Evolutionary conservation across 2,797 vertebrate genomes (phyloP).

Genomic region (Phrynocephalus forsythii): DNA sequence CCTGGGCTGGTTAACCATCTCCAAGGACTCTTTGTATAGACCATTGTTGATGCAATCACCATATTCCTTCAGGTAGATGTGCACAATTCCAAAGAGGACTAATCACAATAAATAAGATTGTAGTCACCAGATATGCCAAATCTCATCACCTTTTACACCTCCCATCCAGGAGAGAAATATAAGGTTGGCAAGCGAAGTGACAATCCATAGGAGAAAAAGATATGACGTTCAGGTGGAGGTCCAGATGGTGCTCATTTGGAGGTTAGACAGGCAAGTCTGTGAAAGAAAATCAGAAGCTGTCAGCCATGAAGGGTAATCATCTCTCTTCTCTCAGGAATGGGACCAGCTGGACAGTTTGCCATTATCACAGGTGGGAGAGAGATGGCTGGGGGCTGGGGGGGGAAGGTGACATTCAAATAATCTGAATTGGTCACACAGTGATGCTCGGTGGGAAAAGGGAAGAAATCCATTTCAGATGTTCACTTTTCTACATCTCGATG

Average conservation of each 20-base stretch:
- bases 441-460: conserved; percentile 2
- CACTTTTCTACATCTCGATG: not conserved
- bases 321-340: conserved; percentile 32
- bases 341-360: conserved; percentile 26
- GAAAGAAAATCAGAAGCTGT: conserved; percentile 1
- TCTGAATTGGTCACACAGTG: conserved; percentile 24
- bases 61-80: conserved; percentile 15
- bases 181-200: conserved; percentile 67
- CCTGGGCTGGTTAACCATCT: not conserved
- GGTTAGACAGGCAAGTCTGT: conserved; percentile 61
- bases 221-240: conserved; percentile 73
- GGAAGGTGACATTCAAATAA: conserved; percentile 51
- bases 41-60: conserved; percentile 17
- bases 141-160: conserved; percentile 55
- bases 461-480: conserved; percentile 24
- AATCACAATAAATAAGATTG: conserved; percentile 57
- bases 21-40: conserved; percentile 14
- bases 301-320: conserved; percentile 68
- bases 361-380: conserved; percentile 52
- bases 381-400: conserved; percentile 25
- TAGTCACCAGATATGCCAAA: conserved; percentile 64
- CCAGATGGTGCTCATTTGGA: conserved; percentile 78
- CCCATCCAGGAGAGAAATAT: conserved; percentile 57
- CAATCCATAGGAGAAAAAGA: conserved; percentile 63
- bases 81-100: conserved; percentile 45